A percentile compares a stretch with the other conserved stretches of the same genome.
Evolutionary conservation across 2,797 vertebrate species (phyloP).

Genomic region (Australoheros facetus): DNA sequence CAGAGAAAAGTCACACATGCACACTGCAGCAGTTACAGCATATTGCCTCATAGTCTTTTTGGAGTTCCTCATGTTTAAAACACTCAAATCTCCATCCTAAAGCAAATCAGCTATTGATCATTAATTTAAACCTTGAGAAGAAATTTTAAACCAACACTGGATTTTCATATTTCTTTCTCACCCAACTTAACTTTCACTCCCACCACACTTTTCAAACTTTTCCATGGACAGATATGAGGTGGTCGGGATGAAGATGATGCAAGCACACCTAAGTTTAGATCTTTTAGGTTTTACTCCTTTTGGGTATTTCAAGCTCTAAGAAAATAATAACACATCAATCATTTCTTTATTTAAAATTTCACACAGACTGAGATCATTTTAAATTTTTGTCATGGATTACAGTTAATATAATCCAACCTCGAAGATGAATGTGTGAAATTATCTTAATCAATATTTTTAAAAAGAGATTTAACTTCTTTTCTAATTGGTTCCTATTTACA

Average conservation of each 20-base stretch:
- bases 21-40: constrained; percentile 42
- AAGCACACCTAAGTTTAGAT: constrained; percentile 29
- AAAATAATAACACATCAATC: neutral
- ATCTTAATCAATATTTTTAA: too few relatives aligned
- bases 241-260: constrained; percentile 43
- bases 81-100: constrained; percentile 34
- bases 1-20: constrained; percentile 23
- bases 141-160: constrained; percentile 12
- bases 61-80: constrained; percentile 69
- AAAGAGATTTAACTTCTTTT: too few relatives aligned
- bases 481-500: too few relatives aligned
- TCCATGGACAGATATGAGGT: neutral
- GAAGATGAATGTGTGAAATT: neutral
- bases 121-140: constrained; percentile 62
- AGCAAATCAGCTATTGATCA: constrained; percentile 68
- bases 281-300: neutral
- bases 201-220: constrained; percentile 31
- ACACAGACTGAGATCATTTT: neutral
- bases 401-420: constrained; percentile 1
- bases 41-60: constrained; percentile 70
- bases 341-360: neutral
- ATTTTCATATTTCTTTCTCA: constrained; percentile 25
- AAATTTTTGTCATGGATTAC: accelerated
- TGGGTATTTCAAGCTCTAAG: neutral
- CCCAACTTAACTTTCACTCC: constrained; percentile 8